A percentile compares a stretch with the other conserved stretches of the same genome.
Evolutionary conservation across 1,140 invertebrate genomes (phyloP).

Genomic region (Caenorhabditis brenneri): DNA sequence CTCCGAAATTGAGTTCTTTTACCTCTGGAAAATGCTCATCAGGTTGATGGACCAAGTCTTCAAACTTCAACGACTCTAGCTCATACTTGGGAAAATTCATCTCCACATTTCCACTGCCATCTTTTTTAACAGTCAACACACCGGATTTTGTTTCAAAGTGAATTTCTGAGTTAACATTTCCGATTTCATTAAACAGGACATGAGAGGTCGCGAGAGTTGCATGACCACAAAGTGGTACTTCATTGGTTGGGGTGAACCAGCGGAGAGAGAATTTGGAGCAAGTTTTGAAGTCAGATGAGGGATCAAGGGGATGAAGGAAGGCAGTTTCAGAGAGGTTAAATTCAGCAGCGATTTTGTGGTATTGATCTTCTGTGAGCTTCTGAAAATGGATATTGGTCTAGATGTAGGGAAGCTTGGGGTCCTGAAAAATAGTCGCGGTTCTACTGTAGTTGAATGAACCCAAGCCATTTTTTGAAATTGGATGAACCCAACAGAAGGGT

Average conservation of each 20-base stretch:
- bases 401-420: not conserved
- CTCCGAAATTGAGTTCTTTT: not conserved
- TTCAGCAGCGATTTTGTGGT: constrained; percentile 75
- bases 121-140: constrained; percentile 54
- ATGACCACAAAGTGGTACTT: constrained; percentile 77
- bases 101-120: constrained; percentile 52
- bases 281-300: not conserved
- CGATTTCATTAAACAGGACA: constrained; percentile 71
- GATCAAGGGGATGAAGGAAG: constrained; percentile 71
- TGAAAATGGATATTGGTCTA: constrained; percentile 51
- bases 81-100: constrained; percentile 55
- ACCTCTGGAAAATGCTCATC: constrained; percentile 20
- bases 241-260: constrained; percentile 76
- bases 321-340: constrained; percentile 77
- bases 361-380: constrained; percentile 71
- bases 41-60: not conserved
- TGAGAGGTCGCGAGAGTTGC: constrained; percentile 75
- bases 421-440: too few species aligned
- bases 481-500: too few species aligned
- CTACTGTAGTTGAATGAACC: too few species aligned
- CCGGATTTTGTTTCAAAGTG: constrained; percentile 61
- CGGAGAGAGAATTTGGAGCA: constrained; percentile 72
- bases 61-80: not conserved
- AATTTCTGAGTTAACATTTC: constrained; percentile 47
- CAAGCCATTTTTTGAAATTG: too few species aligned